These are phyloP conservation scores for Apogon hyalosoma DNA, from an alignment of 2,797 vertebrate genomes.

Conservation along the genomic window DNA sequence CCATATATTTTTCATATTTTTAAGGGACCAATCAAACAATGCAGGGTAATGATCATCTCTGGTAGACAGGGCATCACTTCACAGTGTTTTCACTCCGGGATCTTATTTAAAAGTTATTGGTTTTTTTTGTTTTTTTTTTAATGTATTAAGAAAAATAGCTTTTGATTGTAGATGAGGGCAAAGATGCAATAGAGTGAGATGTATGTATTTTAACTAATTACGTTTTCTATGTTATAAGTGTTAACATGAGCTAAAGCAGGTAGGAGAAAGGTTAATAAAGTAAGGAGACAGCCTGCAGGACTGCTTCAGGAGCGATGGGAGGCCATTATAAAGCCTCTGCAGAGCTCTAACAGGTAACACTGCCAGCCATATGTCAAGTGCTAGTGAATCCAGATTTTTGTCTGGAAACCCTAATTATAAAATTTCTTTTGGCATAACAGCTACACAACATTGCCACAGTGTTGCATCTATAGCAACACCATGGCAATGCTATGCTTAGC, in stretches of 20 bases:
- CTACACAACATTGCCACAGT: slow-evolving; percentile 73
- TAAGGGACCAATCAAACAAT: slow-evolving; percentile 73
- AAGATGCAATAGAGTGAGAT: neutral
- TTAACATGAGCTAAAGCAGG: slow-evolving; percentile 49
- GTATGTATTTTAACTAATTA: slow-evolving; percentile 27
- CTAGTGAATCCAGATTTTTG: slow-evolving; percentile 72
- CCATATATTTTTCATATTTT: slow-evolving; percentile 65
- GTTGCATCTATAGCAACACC: slow-evolving; percentile 59
- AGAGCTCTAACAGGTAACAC: slow-evolving; percentile 78
- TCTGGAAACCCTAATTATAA: slow-evolving; percentile 80
- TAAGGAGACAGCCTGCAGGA: slow-evolving; percentile 58
- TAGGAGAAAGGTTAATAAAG: slow-evolving; percentile 64
- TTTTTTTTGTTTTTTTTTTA: neutral
- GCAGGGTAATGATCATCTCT: slow-evolving; percentile 71
- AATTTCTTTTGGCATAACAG: slow-evolving; percentile 69
- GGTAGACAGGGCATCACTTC: slow-evolving; percentile 58
- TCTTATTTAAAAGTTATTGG: slow-evolving; percentile 43
- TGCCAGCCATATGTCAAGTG: slow-evolving; percentile 71
- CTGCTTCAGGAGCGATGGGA: slow-evolving; percentile 70
- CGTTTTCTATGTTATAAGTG: slow-evolving; percentile 33
- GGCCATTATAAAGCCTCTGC: slow-evolving; percentile 70
- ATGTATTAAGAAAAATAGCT: slow-evolving; percentile 34
- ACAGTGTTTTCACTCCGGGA: slow-evolving; percentile 30
- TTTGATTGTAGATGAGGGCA: slow-evolving; percentile 31
- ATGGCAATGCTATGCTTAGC: slow-evolving; percentile 42